These are phyloP conservation scores for Atherinomorus stipes DNA, from an alignment of 2,113 vertebrate genomes.

Conservation along the genomic window DNA sequence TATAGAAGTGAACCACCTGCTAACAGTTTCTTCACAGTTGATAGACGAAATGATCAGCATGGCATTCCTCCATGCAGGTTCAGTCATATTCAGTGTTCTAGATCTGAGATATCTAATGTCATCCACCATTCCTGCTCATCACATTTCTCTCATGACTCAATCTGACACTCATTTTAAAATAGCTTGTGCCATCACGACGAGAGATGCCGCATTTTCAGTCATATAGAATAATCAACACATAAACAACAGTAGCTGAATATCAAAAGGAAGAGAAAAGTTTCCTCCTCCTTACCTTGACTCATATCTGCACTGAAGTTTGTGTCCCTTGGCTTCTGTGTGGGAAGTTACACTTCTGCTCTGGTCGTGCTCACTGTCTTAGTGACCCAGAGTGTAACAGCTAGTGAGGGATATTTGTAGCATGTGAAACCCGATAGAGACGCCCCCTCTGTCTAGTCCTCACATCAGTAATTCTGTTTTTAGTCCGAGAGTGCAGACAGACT, in stretches of 20 bases:
- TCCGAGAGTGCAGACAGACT: background rate
- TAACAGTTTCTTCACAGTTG: background rate
- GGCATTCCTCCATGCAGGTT: background rate
- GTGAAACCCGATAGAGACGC: conserved; percentile 54
- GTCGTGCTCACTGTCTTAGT: background rate
- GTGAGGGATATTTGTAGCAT: conserved; percentile 58
- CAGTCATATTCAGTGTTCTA: background rate
- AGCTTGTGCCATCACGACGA: background rate
- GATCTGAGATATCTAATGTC: conserved; percentile 31
- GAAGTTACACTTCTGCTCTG: conserved; percentile 16
- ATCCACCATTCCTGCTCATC: conserved; percentile 17
- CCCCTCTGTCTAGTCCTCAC: conserved; percentile 19
- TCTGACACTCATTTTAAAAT: conserved; percentile 6
- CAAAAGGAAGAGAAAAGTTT: background rate
- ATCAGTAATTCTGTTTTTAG: conserved; percentile 53
- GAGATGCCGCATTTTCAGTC: no score
- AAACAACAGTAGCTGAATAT: background rate
- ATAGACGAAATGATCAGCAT: conserved; percentile 20
- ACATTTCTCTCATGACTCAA: conserved; percentile 35
- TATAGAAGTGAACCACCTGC: background rate
- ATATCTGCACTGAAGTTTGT: conserved; percentile 51
- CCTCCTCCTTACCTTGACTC: conserved; percentile 53
- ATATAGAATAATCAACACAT: background rate
- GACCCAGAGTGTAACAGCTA: background rate
- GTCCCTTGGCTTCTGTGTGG: background rate